Evolutionary conservation across 2,113 vertebrate species (phyloP).

Genomic region (Lota lota): DNA sequence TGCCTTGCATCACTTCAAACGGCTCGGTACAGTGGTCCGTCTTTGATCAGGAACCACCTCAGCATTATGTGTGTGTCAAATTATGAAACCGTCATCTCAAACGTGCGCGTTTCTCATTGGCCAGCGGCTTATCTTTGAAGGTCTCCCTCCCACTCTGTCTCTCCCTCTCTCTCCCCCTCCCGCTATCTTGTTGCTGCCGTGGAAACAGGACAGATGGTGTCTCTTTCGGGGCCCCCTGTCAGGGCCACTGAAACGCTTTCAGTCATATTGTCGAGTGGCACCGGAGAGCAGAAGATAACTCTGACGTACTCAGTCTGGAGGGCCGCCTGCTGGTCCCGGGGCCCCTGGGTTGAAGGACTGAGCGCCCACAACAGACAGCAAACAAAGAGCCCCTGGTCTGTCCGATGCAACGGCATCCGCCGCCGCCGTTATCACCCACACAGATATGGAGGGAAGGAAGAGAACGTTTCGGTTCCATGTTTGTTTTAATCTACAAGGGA

Average conservation of each 20-base stretch:
- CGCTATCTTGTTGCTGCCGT: background rate
- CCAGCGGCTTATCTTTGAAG: conserved; percentile 25
- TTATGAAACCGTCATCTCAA: conserved; percentile 17
- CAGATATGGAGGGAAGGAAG: conserved; percentile 3
- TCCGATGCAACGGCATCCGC: conserved; percentile 13
- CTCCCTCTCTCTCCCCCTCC: background rate
- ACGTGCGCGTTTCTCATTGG: conserved; percentile 18
- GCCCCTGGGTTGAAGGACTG: conserved; percentile 28
- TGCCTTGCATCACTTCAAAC: conserved; percentile 32
- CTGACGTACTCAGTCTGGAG: conserved; percentile 23
- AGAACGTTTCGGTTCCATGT: conserved; percentile 11
- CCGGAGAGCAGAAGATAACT: conserved; percentile 34
- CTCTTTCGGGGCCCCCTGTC: conserved; percentile 10
- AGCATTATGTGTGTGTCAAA: conserved; percentile 17
- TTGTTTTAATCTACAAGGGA: conserved; percentile 6
- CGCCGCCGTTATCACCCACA: conserved; percentile 34
- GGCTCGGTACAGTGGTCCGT: conserved; percentile 8
- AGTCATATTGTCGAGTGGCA: conserved; percentile 33
- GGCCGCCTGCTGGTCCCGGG: conserved; percentile 30
- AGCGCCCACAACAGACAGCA: conserved; percentile 35
- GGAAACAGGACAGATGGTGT: conserved; percentile 24
- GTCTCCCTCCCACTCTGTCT: conserved; percentile 15
- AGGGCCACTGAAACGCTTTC: conserved; percentile 21
- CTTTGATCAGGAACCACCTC: conserved; percentile 30
- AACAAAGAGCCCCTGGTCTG: conserved; percentile 10